Base-by-base conservation (phyloP, 2,888 invertebrate genomes). In the Drosophila limbata region DNA sequence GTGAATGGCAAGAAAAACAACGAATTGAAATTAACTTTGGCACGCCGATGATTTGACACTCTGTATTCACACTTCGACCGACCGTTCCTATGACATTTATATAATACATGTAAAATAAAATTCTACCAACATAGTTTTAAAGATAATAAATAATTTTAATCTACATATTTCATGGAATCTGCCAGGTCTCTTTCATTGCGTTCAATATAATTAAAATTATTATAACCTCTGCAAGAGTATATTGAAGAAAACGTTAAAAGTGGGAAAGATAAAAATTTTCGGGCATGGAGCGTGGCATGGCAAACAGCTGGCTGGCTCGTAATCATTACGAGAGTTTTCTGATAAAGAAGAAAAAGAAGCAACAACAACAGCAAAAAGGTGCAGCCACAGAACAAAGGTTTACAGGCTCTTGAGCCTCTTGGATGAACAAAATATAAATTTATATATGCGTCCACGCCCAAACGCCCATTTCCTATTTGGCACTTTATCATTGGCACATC, bases 401-500 rank as follows among this genome's bases (percentile, higher is more conserved):
- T 64, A 62, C 52, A 64, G 65, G 57, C 66, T 62, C 69, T 70
- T 73, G 35, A 57, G 67, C 42, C 51, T 35, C 35, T 35, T 37
- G 45, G 15, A 57, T 45, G 35, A 45, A 57, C 56, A 37, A 15
- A 35, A 45, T 57, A 60, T 63, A 37, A 25, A 13, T 25, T 1
- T 48, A 17, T 60, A 44, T 4, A 37, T 56, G 57, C 60, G 50
- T 53, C 19, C 25, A 33, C 42, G 47, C 51, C 70, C 53, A 37
- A 53, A 72, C 40, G 47, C 53, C 66, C 52, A 62, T 65, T 69
- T 56, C 68, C 60, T 50, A 69, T n/a, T 50, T 56, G 56, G 67
- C 78, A 77, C 86, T 85, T 83, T 77, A 88, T 88, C 86, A 88
- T 86, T 88, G 71, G 84, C 88, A 84, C 84, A 78, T 88, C 88